Conservation (phyloP, 1,140 invertebrate genomes). For the Plectrocnemia conspersa region DNA sequence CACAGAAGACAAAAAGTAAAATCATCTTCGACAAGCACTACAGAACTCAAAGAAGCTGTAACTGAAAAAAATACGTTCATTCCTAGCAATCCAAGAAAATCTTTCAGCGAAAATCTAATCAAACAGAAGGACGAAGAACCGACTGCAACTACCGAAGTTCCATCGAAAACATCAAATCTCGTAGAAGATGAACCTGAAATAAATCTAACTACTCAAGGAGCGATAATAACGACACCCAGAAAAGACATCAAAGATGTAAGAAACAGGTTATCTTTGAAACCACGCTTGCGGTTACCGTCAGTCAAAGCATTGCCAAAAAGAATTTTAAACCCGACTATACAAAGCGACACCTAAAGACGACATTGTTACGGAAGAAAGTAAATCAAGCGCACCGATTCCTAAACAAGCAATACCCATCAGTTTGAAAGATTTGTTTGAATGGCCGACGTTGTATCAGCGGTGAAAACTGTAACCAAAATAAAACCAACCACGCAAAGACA, state of each 20-base stretch:
- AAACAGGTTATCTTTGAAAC: slow-evolving; percentile 33
- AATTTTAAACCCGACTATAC: slow-evolving; percentile 26
- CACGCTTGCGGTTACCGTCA: slow-evolving; percentile 28
- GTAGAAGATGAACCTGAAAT: slow-evolving; percentile 19
- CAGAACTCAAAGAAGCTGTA: slow-evolving; percentile 12
- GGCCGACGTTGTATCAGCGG: slow-evolving; percentile 24
- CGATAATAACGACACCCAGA: slow-evolving; percentile 23
- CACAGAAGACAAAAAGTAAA: slow-evolving; percentile 17
- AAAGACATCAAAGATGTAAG: slow-evolving; percentile 17
- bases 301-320: slow-evolving; percentile 26
- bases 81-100: slow-evolving; percentile 22
- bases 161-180: slow-evolving; percentile 14
- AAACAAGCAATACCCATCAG: slow-evolving; percentile 37
- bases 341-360: slow-evolving; percentile 21
- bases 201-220: slow-evolving; percentile 9
- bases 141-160: slow-evolving; percentile 12
- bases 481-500: neutral
- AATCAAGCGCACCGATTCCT: slow-evolving; percentile 26
- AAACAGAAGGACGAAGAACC: slow-evolving; percentile 7
- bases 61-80: slow-evolving; percentile 18
- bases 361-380: slow-evolving; percentile 26
- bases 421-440: slow-evolving; percentile 38
- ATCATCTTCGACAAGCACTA: slow-evolving; percentile 3
- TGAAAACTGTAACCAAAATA: slow-evolving; percentile 20
- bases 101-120: slow-evolving; percentile 25